Evolutionary conservation across 1,140 invertebrate species (phyloP), one percentile per base, ranked within the genome.

Genomic region (Centruroides vittatus): DNA sequence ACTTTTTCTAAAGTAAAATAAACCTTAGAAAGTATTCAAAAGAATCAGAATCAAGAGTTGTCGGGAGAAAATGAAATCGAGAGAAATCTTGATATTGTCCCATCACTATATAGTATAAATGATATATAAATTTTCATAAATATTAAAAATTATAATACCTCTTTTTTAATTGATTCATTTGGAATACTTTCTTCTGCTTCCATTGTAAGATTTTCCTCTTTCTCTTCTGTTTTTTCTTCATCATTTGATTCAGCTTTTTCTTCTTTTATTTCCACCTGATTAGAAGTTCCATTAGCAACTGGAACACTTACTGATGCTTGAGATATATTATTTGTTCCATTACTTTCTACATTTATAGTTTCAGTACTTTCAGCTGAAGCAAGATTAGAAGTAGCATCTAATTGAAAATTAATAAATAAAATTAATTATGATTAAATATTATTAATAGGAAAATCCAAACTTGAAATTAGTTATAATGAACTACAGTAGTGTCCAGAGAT

Each of bases 331-430:
- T 9, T 35, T 9, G 57, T 10, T n/a, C 8, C 35, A 13, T 23
- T 10, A 49, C 6, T 12, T 49, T 48, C 57, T 34, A 47, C 47
- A 34, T 46, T 8, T 12, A 35, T 58, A 34, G 6, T 35, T 49
- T 41, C 46, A n/a, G n/a, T 41, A 41, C 8, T 41, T 41, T 41
- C 41, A 41, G 41, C 23, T 3, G 23, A 51, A 51, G 23, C 50
- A 51, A 51, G 12, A n/a, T 51, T n/a, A 13, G 12, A 51, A 51
- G 8, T 11, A 51, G 10, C 12, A 13, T 5, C 74, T 74, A 41
- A 41, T 41, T 41, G 8, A 41, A 41, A 41, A 23, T 23, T 41
- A 41, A 41, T 41, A 41, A 41, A 41, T 41, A 23, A 23, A 23
- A 23, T 23, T 23, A 23, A 23, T 23, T 23, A 23, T 23, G 23